Evolutionary conservation across 53 echinoderm and acorn worm species (phyloP), one percentile per base, ranked within the genome.

Genomic region (Echinarachnius parma): DNA sequence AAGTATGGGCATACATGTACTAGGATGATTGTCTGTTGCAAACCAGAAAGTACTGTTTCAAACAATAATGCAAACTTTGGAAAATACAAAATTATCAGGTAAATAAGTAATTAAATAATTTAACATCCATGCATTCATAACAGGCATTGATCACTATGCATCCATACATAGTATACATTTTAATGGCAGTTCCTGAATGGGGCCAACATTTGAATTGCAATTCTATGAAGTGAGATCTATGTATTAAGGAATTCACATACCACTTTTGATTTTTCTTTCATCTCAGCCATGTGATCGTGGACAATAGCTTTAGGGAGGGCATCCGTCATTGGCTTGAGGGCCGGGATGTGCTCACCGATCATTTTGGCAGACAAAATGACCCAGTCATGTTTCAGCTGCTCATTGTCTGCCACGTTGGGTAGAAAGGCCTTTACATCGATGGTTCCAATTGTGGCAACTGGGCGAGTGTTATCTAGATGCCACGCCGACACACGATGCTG

Each of bases 361-460:
- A 86, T 60, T 27, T 45, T 28, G 2, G 75, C 86, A 15, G 48
- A 48, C 11, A 76, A 62, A 16, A 80, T 36, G 5, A 46, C 50
- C 80, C 80, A 80, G 30, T 85, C 53, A 11, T 75, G 55, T 21
- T 64, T 56, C 50, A 86, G 47, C 31, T 18, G 23, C 10, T 4
- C 18, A 50, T 81, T 81, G 34, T 84, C 89, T 23, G 54, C 25
- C 4, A 74, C 35, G 30, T 57, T 81, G 10, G 89, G 89, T 14
- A 89, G 55, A 45, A 89, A 77, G 18, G 66, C 45, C 13, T 31
- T 59, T 34, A 48, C 59, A 28, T 78, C 39, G 20, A 83, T 8
- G 0, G 42, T 21, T 47, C 60, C 28, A 0, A 53, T 20, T n/a
- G 65, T 34, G 16, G 46, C 37, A 39, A 49, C 52, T 2, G 53